Conservation (phyloP, 2,113 vertebrate genomes). For the Engraulis encrasicolus region DNA sequence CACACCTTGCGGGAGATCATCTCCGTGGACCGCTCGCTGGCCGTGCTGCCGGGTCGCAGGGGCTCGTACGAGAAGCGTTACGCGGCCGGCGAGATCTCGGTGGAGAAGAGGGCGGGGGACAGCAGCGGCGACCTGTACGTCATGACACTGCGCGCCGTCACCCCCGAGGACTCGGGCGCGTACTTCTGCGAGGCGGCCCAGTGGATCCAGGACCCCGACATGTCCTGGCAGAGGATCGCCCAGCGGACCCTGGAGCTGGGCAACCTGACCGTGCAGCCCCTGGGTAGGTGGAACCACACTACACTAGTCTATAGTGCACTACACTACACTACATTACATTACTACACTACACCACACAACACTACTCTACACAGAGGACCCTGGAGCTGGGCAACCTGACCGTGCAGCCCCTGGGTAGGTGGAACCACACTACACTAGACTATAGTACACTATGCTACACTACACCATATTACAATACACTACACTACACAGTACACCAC, state of each 20-base stretch:
- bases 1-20: slow-evolving; percentile 77
- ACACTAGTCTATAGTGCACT: no score
- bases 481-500: no score
- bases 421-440: not conserved
- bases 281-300: slow-evolving; percentile 73
- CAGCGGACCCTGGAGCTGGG: slow-evolving; percentile 84
- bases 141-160: slow-evolving; percentile 76
- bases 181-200: slow-evolving; percentile 84
- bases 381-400: slow-evolving; percentile 82
- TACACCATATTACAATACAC: no score
- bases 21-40: slow-evolving; percentile 74
- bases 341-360: no score
- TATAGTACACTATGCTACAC: no score
- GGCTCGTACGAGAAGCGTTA: slow-evolving; percentile 72
- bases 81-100: slow-evolving; percentile 70
- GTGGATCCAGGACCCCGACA: slow-evolving; percentile 85
- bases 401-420: slow-evolving; percentile 81
- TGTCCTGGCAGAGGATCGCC: slow-evolving; percentile 82
- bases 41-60: slow-evolving; percentile 64
- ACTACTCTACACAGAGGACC: slow-evolving; percentile 80
- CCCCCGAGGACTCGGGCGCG: slow-evolving; percentile 75
- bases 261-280: slow-evolving; percentile 77
- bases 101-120: slow-evolving; percentile 77
- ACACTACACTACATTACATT: no score
- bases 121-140: slow-evolving; percentile 72